Conservation (phyloP, 2,113 vertebrate genomes). For the Alosa alosa region DNA sequence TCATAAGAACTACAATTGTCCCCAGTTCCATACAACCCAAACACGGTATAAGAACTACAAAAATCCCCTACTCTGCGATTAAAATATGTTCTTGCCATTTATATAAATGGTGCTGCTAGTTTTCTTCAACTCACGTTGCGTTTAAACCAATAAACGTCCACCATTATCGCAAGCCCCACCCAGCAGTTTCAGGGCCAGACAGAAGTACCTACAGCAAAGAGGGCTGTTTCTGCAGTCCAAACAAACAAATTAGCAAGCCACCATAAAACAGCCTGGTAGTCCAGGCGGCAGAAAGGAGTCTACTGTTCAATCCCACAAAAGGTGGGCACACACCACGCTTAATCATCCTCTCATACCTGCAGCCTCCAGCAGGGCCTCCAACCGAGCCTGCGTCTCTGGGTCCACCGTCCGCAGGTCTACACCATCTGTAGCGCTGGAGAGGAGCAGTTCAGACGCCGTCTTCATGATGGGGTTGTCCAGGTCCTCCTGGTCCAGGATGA, state of each 20-base stretch:
- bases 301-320: background rate
- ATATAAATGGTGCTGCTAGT: no score
- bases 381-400: constrained; percentile 95
- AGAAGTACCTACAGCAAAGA: no score
- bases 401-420: constrained; percentile 94
- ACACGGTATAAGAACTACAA: no score
- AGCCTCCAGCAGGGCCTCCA: constrained; percentile 96
- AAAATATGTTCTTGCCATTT: no score
- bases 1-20: no score
- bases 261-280: background rate
- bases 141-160: no score
- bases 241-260: no score
- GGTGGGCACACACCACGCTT: background rate
- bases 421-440: constrained; percentile 92
- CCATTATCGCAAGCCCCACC: no score
- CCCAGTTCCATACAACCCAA: no score
- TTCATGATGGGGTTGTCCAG: constrained; percentile 98
- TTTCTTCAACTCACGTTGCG: no score
- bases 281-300: background rate
- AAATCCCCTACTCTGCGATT: no score
- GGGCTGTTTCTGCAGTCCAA: background rate
- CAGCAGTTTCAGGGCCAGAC: no score
- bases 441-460: constrained; percentile 94
- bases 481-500: constrained; percentile 99
- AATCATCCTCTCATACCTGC: constrained; percentile 78